Percentiles rank a stretch among this genome's conserved stretches.
Conservation (phyloP, 1,140 invertebrate genomes). For the Elymnias hypermnestra region DNA sequence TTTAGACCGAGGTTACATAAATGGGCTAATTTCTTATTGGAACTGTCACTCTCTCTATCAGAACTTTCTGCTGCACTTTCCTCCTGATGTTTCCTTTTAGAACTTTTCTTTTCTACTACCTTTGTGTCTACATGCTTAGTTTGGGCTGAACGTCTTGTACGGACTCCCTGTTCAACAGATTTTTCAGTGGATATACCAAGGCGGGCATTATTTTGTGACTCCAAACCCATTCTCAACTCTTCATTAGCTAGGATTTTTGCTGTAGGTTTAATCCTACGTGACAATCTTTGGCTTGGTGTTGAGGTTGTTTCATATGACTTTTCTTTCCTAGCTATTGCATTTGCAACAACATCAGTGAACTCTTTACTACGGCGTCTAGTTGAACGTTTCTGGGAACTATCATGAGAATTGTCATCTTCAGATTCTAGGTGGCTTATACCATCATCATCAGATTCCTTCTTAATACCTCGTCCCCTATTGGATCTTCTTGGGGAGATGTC, state of each 20-base stretch:
- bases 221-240: conserved; percentile 75
- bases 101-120: conserved; percentile 31
- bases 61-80: conserved; percentile 34
- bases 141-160: conserved; percentile 47
- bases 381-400: conserved; percentile 65
- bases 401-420: conserved; percentile 59
- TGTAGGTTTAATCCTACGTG: conserved; percentile 77
- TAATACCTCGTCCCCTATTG: conserved; percentile 36
- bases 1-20: conserved; percentile 75
- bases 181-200: conserved; percentile 51
- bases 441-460: conserved; percentile 59
- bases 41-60: conserved; percentile 40
- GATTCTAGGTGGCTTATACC: conserved; percentile 47
- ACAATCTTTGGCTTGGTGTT: conserved; percentile 42
- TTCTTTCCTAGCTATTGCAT: conserved; percentile 77
- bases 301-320: conserved; percentile 71
- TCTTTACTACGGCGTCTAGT: conserved; percentile 71
- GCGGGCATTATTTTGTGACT: conserved; percentile 76
- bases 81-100: conserved; percentile 29
- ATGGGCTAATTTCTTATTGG: conserved; percentile 76
- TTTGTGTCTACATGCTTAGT: conserved; percentile 18
- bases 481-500: conserved; percentile 51
- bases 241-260: conserved; percentile 77
- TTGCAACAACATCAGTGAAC: conserved; percentile 71
- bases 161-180: conserved; percentile 43